Conservation (phyloP, 2,888 invertebrate genomes). For the Luffia ferchaultella region DNA sequence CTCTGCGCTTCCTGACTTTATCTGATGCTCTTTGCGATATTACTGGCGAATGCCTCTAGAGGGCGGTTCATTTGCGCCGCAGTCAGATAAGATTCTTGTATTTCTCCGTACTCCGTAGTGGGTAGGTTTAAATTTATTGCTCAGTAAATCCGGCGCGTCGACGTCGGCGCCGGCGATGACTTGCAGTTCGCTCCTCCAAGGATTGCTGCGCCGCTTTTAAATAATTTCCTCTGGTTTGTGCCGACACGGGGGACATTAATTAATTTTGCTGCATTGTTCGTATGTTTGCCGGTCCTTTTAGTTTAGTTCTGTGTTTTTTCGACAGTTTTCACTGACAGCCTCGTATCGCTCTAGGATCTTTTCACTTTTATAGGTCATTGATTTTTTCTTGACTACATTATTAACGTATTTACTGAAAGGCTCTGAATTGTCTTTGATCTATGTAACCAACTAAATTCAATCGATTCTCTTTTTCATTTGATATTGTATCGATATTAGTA, state of each 20-base stretch:
- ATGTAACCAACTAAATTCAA: too few relatives aligned
- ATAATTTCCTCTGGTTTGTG: slow-evolving; percentile 31
- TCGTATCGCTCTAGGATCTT: too few relatives aligned
- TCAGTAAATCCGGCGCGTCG: slow-evolving; percentile 37
- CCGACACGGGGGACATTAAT: slow-evolving; percentile 45
- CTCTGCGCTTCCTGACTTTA: too few relatives aligned
- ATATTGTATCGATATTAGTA: too few relatives aligned
- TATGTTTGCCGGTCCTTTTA: slow-evolving; percentile 30
- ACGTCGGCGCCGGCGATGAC: slow-evolving; percentile 44
- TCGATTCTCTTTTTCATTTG: too few relatives aligned
- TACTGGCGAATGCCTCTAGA: too few relatives aligned
- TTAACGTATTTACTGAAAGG: too few relatives aligned
- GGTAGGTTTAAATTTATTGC: slow-evolving; percentile 47
- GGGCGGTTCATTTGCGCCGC: slow-evolving; percentile 52
- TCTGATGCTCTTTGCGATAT: slow-evolving; percentile 21
- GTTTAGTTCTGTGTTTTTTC: not conserved
- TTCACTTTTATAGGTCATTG: too few relatives aligned
- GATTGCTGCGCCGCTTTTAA: slow-evolving; percentile 35
- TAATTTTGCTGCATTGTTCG: slow-evolving; percentile 46
- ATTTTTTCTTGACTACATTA: too few relatives aligned
- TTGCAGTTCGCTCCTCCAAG: slow-evolving; percentile 40
- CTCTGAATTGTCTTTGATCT: too few relatives aligned
- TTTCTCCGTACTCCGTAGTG: slow-evolving; percentile 22
- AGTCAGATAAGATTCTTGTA: slow-evolving; percentile 46
- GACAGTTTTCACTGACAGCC: too few relatives aligned